Percentiles rank a stretch among this genome's conserved stretches.
phyloP scores from a whole-genome alignment of 2,113 vertebrate genomes.

The Ahaetulla prasina region DNA sequence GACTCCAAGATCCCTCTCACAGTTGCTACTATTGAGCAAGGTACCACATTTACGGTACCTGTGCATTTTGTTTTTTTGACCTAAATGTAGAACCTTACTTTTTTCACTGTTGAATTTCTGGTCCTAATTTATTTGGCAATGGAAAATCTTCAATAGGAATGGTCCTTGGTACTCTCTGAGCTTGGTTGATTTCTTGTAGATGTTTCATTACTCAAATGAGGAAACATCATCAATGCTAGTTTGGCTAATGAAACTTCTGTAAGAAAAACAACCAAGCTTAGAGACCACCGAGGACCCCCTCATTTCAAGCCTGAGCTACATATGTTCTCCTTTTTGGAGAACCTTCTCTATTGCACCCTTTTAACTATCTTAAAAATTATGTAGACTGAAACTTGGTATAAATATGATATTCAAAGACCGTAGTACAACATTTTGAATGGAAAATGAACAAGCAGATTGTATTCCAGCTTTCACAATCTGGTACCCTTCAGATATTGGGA shows the following conservation, averaged over 20 bases:
- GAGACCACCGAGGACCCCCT: too few species aligned
- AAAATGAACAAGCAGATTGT: neutral
- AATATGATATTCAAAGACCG: neutral
- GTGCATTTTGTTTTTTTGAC: too few species aligned
- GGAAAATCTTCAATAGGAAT: neutral
- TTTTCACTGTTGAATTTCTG: too few species aligned
- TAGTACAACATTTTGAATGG: neutral
- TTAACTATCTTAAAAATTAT: neutral
- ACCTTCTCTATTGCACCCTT: neutral
- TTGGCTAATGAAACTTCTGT: too few species aligned
- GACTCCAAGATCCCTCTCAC: too few species aligned
- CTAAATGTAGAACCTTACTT: too few species aligned
- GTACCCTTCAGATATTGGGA: neutral
- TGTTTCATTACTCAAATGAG: neutral
- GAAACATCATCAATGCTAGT: neutral
- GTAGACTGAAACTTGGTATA: neutral
- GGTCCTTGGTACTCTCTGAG: neutral
- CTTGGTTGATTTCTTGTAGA: neutral
- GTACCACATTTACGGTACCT: too few species aligned
- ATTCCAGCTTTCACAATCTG: neutral
- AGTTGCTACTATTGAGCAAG: too few species aligned
- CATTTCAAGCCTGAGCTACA: neutral
- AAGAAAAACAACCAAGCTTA: too few species aligned
- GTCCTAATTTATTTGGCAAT: neutral
- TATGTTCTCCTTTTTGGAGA: neutral